These are phyloP conservation scores for Dicrostonyx torquatus DNA, from an alignment of 2,797 vertebrate genomes.

Conservation along the genomic window DNA sequence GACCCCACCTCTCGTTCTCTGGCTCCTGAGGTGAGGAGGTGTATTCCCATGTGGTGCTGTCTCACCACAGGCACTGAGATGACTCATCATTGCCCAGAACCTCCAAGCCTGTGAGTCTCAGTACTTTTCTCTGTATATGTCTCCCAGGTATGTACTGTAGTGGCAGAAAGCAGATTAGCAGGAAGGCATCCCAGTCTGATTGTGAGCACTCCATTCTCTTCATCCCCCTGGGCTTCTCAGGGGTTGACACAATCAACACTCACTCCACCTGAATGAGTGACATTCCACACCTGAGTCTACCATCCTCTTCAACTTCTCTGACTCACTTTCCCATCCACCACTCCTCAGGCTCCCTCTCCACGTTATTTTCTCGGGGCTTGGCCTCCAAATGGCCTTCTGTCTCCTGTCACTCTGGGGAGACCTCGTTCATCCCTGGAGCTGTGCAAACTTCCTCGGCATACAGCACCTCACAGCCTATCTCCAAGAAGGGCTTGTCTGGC, in stretches of 20 bases:
- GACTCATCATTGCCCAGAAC: not conserved
- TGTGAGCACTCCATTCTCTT: not conserved
- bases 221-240: not conserved
- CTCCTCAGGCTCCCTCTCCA: too few relatives aligned
- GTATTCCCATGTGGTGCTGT: not conserved
- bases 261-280: not conserved
- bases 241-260: too few relatives aligned
- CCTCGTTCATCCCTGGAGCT: not conserved
- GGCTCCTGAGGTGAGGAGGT: not conserved
- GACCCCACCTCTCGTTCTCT: not conserved
- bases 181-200: not conserved
- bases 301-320: not conserved
- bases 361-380: not conserved
- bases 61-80: not conserved
- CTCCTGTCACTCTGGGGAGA: not conserved
- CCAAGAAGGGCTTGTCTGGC: not conserved
- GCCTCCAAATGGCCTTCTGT: not conserved
- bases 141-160: not conserved
- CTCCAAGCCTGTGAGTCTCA: not conserved
- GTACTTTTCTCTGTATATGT: not conserved
- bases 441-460: too few relatives aligned
- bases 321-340: not conserved
- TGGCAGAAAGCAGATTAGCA: not conserved
- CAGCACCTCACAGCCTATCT: not conserved
- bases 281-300: not conserved